phyloP scores from a whole-genome alignment of 2,888 invertebrate genomes.

The Drosophila buzzatii region DNA sequence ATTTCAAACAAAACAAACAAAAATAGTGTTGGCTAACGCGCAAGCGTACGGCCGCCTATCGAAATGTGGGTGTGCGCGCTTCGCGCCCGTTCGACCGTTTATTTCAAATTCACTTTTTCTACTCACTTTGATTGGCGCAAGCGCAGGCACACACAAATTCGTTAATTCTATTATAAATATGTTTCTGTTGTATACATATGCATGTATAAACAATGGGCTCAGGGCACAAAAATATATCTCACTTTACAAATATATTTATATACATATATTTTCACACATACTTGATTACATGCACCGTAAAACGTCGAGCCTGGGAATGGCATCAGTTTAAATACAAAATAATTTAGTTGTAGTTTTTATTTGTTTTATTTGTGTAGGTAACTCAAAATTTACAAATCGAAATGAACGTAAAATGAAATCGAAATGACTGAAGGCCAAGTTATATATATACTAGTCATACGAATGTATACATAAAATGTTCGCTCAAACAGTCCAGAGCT shows the following conservation, averaged over 20 bases:
- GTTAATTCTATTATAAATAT: neutral
- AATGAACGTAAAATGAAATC: constrained; percentile 35
- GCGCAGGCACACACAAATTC: neutral
- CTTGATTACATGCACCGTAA: neutral
- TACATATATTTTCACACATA: neutral
- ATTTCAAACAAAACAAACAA: neutral
- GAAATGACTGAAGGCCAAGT: constrained; percentile 33
- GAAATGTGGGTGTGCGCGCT: neutral
- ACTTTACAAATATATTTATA: neutral
- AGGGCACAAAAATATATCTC: neutral
- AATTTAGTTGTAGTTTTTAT: constrained; percentile 36
- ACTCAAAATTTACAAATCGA: constrained; percentile 52
- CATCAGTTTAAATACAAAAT: constrained; percentile 13
- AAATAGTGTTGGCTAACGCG: constrained; percentile 10
- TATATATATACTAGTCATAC: neutral
- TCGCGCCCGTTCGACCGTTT: neutral
- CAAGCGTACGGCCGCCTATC: neutral
- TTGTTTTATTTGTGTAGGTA: constrained; percentile 23
- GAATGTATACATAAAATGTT: neutral
- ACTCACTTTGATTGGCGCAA: neutral
- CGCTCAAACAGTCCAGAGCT: neutral
- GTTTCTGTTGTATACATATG: neutral
- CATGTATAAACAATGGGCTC: neutral
- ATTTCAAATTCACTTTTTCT: neutral
- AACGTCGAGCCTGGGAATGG: neutral